Percentiles rank a stretch among this genome's conserved stretches.
Conservation (phyloP, 2,113 vertebrate genomes). For the Notiomystis cincta region DNA sequence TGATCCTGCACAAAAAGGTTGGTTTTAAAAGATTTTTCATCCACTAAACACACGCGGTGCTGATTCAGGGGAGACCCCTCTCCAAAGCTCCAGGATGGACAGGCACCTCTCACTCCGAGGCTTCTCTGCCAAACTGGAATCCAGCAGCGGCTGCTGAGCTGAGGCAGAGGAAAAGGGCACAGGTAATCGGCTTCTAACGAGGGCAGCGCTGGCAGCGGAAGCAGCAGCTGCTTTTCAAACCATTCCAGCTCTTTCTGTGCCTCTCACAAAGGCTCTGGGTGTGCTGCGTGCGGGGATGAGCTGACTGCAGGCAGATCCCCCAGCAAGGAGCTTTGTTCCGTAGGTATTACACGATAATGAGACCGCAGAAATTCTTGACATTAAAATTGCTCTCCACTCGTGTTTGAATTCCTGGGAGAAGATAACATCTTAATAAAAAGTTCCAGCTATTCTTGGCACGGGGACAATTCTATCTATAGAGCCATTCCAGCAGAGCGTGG, state of each 20-base stretch:
- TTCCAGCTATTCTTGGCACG: background rate
- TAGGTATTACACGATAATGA: background rate
- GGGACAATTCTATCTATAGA: background rate
- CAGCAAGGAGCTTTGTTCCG: background rate
- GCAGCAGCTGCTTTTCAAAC: background rate
- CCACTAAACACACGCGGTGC: background rate
- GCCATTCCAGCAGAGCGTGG: background rate
- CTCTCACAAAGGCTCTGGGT: background rate
- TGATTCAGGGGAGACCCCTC: background rate
- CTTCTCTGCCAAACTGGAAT: background rate
- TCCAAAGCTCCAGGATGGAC: accelerated
- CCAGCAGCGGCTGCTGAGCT: background rate
- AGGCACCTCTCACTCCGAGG: background rate
- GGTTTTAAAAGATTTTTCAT: background rate
- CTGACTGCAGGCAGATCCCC: background rate
- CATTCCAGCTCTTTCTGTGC: background rate
- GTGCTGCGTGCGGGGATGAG: background rate
- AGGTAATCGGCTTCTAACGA: background rate
- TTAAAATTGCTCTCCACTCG: background rate
- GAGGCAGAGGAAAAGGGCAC: background rate
- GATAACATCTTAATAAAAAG: background rate
- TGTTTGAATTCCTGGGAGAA: background rate
- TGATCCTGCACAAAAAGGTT: background rate
- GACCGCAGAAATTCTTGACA: background rate
- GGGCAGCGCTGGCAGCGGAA: background rate